Evolutionary conservation across 2,113 vertebrate species (phyloP), one percentile per base, ranked within the genome.

Genomic region (Limnothrissa miodon): DNA sequence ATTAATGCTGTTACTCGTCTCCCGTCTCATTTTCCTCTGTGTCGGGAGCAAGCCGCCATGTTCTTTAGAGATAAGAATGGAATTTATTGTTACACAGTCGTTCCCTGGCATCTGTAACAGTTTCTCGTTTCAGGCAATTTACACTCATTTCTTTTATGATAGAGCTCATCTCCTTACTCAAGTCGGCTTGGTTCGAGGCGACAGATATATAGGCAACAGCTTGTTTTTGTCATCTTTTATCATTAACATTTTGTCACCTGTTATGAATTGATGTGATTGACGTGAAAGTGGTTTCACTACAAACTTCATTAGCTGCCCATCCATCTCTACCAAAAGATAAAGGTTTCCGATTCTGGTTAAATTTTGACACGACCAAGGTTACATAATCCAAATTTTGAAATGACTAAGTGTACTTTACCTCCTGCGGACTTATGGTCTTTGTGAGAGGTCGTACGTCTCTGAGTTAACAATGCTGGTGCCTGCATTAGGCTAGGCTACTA

Each of bases 1-100:
- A 95, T 94, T 94, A 92, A 93, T 92, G 93, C 92, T 93, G 94
- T 94, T 95, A 92, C 83, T 87, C 87, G 84, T 90, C 88, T 91
- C 85, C 80, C 79, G n/a, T 85, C 84, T 87, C 78, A 82, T 87
- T 45, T 48, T 87, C 82, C 78, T 86, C 87, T 46, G 74, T 80
- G 46, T 81, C 79, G 33, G 62, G 53, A 80, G 56, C 39, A 79
- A 87, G 85, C 81, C 88, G 80, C 87, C 90, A 93, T 92, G 91
- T 93, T 93, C 91, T 81, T 84, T 59, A 56, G 88, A 90, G 91
- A 93, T 91, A 92, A 90, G 85, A 87, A 88, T 87, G 83, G 85
- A 85, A 92, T 87, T 89, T 86, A 90, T 91, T 90, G 86, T 93
- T 86, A 74, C 81, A 81, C 78, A 86, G 84, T 78, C 74, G 85